These are phyloP conservation scores for Orchesella flavescens DNA, from an alignment of 2,888 invertebrate genomes.

Conservation along the genomic window DNA sequence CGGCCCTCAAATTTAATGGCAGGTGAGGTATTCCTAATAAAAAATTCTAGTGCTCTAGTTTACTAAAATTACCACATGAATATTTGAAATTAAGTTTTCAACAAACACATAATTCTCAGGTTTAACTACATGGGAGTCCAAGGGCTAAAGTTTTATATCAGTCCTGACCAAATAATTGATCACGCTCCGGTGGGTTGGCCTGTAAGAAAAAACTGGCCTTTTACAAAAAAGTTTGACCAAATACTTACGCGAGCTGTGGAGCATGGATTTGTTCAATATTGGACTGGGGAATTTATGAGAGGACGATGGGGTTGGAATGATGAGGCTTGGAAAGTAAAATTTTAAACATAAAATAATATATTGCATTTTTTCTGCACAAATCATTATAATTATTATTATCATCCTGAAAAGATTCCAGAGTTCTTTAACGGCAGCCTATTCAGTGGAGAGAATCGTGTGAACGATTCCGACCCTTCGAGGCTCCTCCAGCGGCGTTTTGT, in stretches of 20 bases:
- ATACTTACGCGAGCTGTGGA: constrained; percentile 62
- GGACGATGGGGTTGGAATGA: constrained; percentile 63
- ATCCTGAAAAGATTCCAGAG: background rate
- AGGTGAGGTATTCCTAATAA: constrained; percentile 32
- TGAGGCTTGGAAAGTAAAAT: constrained; percentile 47
- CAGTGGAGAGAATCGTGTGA: background rate
- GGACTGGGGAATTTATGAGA: constrained; percentile 55
- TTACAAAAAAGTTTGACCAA: constrained; percentile 52
- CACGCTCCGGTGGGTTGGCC: constrained; percentile 61
- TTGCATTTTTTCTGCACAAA: background rate
- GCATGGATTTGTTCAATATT: constrained; percentile 61
- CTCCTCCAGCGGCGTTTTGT: constrained; percentile 9
- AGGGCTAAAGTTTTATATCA: constrained; percentile 61
- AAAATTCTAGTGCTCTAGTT: background rate
- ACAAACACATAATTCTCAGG: constrained; percentile 29
- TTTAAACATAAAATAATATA: background rate
- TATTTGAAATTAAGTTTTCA: background rate
- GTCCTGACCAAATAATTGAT: constrained; percentile 49
- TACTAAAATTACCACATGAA: too few relatives aligned
- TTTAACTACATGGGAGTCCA: constrained; percentile 45
- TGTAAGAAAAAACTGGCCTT: constrained; percentile 62
- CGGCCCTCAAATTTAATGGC: constrained; percentile 44
- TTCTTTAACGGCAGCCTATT: background rate
- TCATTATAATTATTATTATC: background rate
- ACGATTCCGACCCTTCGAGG: constrained; percentile 25